These are phyloP conservation scores for Drosophila imparisetae DNA, from an alignment of 2,888 invertebrate genomes.

Conservation along the genomic window DNA sequence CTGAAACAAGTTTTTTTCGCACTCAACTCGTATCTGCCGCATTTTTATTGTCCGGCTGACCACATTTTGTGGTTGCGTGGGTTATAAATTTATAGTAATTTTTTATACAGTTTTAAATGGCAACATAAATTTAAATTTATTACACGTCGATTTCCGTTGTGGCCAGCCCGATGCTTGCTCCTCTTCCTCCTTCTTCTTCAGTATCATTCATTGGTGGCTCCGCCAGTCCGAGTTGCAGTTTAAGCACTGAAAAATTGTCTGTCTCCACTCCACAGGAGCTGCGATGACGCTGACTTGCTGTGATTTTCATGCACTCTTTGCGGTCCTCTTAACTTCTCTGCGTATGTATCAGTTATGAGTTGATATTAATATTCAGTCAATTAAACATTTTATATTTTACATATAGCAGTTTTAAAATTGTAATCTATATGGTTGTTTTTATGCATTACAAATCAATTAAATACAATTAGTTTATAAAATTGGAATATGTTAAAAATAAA, in stretches of 20 bases:
- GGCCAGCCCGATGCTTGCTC: slow-evolving; percentile 27
- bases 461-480: not conserved
- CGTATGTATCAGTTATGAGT: slow-evolving; percentile 3
- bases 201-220: not conserved
- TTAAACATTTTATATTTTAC: not conserved
- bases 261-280: slow-evolving; percentile 21
- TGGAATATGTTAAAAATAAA: not conserved
- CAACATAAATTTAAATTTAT: slow-evolving; percentile 78
- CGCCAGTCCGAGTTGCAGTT: slow-evolving; percentile 1
- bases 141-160: slow-evolving; percentile 68
- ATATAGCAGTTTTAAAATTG: not conserved
- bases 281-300: slow-evolving; percentile 22
- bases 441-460: not conserved
- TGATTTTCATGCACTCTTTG: slow-evolving; percentile 38
- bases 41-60: slow-evolving; percentile 69
- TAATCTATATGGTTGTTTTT: not conserved
- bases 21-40: slow-evolving; percentile 35
- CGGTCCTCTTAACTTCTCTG: slow-evolving; percentile 17
- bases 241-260: slow-evolving; percentile 14
- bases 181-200: not conserved
- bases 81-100: slow-evolving; percentile 76
- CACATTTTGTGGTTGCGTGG: slow-evolving; percentile 68
- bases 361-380: slow-evolving; percentile 3
- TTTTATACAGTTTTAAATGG: slow-evolving; percentile 71
- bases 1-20: slow-evolving; percentile 24